A percentile compares a stretch with the other conserved stretches of the same genome.
phyloP scores from a whole-genome alignment of 2,888 invertebrate species.

The Papilio demoleus region DNA sequence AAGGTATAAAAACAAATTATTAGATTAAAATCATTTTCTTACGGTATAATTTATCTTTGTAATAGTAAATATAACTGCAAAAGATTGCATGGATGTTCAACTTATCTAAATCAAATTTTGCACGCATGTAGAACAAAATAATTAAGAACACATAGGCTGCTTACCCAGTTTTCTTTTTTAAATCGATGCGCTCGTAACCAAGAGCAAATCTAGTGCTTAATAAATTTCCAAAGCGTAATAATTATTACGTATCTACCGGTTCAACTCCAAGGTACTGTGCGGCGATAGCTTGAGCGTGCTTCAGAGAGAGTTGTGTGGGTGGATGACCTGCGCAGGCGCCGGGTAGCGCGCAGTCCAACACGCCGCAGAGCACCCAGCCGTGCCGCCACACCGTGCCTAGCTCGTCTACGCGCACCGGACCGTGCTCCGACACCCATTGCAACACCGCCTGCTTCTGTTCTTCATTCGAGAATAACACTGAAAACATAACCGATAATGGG shows the following conservation, averaged over 20 bases:
- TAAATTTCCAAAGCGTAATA: too few species aligned
- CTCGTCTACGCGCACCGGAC: conserved; percentile 70
- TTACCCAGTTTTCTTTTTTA: too few species aligned
- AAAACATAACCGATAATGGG: conserved; percentile 41
- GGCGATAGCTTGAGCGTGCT: conserved; percentile 84
- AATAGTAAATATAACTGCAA: too few species aligned
- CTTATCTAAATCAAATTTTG: too few species aligned
- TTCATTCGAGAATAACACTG: conserved; percentile 76
- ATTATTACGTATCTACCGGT: too few species aligned
- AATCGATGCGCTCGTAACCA: too few species aligned
- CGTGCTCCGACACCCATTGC: conserved; percentile 73
- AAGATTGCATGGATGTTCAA: too few species aligned
- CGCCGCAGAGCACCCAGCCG: conserved; percentile 84
- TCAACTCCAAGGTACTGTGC: conserved; percentile 84
- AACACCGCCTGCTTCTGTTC: conserved; percentile 72
- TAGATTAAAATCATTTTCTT: too few species aligned
- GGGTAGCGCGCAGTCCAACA: conserved; percentile 83
- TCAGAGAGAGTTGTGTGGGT: conserved; percentile 70
- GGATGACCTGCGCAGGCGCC: conserved; percentile 85
- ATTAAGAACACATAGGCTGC: too few species aligned
- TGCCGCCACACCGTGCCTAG: conserved; percentile 83
- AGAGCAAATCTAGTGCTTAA: too few species aligned
- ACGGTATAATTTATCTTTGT: too few species aligned
- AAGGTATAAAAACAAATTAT: conserved; percentile 54
- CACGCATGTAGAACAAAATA: too few species aligned